phyloP scores from a whole-genome alignment of 2,113 vertebrate species.

The Baryphthengus martii region DNA sequence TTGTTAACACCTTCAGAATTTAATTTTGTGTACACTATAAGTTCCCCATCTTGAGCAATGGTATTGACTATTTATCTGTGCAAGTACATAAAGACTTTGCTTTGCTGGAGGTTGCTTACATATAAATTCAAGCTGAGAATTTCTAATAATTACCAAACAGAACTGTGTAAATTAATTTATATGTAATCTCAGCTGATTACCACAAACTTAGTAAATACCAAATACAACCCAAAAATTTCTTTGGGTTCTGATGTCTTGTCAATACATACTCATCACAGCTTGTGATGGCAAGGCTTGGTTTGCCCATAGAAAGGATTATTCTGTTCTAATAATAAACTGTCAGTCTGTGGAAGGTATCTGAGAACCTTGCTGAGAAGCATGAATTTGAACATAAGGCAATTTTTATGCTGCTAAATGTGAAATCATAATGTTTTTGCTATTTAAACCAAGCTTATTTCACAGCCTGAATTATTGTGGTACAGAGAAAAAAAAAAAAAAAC shows the following conservation, averaged over 20 bases:
- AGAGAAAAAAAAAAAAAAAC: conserved; percentile 2
- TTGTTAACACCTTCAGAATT: neutral
- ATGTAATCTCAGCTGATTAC: neutral
- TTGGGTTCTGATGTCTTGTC: neutral
- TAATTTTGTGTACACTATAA: neutral
- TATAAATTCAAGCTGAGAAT: neutral
- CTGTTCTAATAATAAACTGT: conserved; percentile 22
- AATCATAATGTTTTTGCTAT: conserved; percentile 68
- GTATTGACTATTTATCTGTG: neutral
- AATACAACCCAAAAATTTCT: neutral
- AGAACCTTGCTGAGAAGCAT: conserved; percentile 43
- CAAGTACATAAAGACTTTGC: neutral
- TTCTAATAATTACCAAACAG: neutral
- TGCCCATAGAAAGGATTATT: neutral
- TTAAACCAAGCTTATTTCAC: conserved; percentile 69
- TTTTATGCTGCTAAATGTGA: conserved; percentile 66
- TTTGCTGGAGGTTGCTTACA: neutral
- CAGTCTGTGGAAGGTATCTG: conserved; percentile 35
- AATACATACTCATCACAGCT: neutral
- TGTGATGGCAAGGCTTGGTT: neutral
- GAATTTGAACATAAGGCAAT: conserved; percentile 68
- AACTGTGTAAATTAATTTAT: neutral
- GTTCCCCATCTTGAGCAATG: neutral
- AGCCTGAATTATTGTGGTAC: conserved; percentile 51
- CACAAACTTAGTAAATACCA: neutral